Evolutionary conservation across 2,888 invertebrate genomes (phyloP).

Genomic region (Heliconius sara): DNA sequence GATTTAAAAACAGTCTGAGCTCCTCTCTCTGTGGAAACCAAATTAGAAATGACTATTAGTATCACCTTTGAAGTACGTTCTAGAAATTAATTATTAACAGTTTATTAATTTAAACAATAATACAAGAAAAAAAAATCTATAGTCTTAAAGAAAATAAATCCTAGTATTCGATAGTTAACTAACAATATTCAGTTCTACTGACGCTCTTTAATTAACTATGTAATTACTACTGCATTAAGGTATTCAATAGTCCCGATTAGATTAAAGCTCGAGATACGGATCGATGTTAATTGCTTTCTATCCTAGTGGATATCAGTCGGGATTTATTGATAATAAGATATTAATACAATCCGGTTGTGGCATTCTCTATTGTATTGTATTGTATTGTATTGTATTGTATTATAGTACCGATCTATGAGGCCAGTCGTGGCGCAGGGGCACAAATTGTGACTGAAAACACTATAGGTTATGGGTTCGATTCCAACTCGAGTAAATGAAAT

Average conservation of each 20-base stretch:
- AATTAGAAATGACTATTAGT: not conserved
- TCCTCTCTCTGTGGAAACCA: not conserved
- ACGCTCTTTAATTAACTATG: constrained; percentile 9
- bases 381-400: not conserved
- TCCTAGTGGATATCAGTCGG: not conserved
- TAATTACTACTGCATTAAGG: constrained; percentile 4
- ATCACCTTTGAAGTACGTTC: not conserved
- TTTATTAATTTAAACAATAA: too few relatives aligned
- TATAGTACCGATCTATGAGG: not conserved
- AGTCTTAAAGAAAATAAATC: not conserved
- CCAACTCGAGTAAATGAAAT: too few relatives aligned
- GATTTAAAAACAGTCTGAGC: too few relatives aligned
- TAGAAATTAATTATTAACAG: not conserved
- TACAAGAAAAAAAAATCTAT: not conserved
- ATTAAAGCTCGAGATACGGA: constrained; percentile 22
- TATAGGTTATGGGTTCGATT: too few relatives aligned
- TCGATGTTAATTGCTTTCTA: constrained; percentile 19
- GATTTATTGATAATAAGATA: not conserved
- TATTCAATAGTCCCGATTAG: not conserved
- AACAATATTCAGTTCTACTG: not conserved
- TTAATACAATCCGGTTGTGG: not conserved
- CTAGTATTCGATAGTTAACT: not conserved
- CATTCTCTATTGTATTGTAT: not conserved
- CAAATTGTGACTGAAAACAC: too few relatives aligned
- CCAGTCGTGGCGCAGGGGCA: too few relatives aligned